These are phyloP conservation scores for Eristalis intricaria DNA, from an alignment of 2,888 invertebrate genomes.

Conservation along the genomic window DNA sequence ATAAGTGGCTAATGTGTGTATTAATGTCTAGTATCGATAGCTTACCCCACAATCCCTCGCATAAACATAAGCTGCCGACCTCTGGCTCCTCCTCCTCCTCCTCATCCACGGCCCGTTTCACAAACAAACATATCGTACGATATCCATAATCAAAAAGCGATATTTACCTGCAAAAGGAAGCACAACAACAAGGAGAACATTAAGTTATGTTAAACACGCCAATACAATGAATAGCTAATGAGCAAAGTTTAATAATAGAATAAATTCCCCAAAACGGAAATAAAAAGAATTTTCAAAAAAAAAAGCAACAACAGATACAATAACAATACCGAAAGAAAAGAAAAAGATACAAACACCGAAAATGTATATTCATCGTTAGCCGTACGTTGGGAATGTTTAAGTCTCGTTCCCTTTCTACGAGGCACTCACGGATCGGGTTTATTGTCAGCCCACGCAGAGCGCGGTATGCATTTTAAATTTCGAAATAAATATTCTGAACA, in stretches of 20 bases:
- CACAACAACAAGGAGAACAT: constrained; percentile 26
- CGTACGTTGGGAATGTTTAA: constrained; percentile 15
- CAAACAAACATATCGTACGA: neutral
- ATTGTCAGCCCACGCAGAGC: constrained; percentile 42
- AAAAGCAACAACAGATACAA: neutral
- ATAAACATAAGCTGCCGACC: neutral
- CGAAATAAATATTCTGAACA: constrained; percentile 65
- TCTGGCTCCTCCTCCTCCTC: neutral
- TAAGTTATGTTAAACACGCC: constrained; percentile 36
- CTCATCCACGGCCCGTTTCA: neutral
- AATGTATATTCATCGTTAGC: constrained; percentile 39
- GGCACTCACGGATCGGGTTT: constrained; percentile 16
- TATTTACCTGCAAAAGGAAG: constrained; percentile 63
- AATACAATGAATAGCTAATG: constrained; percentile 52
- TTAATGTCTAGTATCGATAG: neutral
- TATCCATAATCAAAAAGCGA: neutral
- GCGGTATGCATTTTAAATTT: constrained; percentile 66
- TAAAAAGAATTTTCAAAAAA: constrained; percentile 45
- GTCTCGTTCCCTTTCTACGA: constrained; percentile 15
- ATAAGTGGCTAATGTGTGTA: neutral
- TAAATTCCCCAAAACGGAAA: constrained; percentile 62
- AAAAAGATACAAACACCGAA: neutral
- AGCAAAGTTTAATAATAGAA: constrained; percentile 40
- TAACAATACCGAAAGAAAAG: constrained; percentile 1
- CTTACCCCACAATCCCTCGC: neutral